Evolutionary conservation across 2,888 invertebrate genomes (phyloP).

Genomic region (Merodon equestris): DNA sequence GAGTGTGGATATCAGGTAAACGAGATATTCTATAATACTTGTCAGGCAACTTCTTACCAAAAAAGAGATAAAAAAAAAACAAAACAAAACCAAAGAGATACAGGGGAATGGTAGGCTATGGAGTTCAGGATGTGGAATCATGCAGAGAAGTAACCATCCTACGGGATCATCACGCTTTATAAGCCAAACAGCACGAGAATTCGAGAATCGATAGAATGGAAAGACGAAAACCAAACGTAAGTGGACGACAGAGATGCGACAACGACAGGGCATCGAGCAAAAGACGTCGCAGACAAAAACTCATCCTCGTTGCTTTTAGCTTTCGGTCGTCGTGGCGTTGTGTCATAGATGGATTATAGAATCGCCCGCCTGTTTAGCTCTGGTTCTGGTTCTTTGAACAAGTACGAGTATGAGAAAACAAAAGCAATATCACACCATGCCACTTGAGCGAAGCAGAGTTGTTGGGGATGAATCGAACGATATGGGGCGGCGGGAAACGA

Average conservation of each 20-base stretch:
- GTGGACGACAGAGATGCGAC: conserved; percentile 61
- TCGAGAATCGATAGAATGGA: neutral
- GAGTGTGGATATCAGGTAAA: conserved; percentile 57
- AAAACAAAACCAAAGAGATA: conserved; percentile 49
- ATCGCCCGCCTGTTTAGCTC: conserved; percentile 50
- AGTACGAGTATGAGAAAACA: conserved; percentile 28
- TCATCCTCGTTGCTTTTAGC: no score
- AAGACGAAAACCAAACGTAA: neutral
- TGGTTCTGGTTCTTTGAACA: neutral
- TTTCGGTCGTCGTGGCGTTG: conserved; percentile 9
- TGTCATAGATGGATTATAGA: neutral
- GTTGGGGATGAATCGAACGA: neutral
- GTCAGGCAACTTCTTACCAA: conserved; percentile 60
- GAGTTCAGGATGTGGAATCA: conserved; percentile 51
- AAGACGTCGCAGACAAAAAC: conserved; percentile 20
- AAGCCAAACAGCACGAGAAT: no score
- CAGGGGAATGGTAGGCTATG: conserved; percentile 1
- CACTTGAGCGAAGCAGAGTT: conserved; percentile 33
- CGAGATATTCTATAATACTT: conserved; percentile 38
- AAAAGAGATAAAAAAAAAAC: conserved; percentile 48
- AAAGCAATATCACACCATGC: conserved; percentile 33
- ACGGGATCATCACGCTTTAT: conserved; percentile 55
- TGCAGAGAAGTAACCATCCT: conserved; percentile 48
- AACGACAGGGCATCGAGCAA: conserved; percentile 31
- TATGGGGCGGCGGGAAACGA: neutral